Percentiles rank a stretch among this genome's conserved stretches.
These are phyloP conservation scores for Aporrectodea caliginosa DNA, from an alignment of 1,140 invertebrate genomes.

Conservation along the genomic window DNA sequence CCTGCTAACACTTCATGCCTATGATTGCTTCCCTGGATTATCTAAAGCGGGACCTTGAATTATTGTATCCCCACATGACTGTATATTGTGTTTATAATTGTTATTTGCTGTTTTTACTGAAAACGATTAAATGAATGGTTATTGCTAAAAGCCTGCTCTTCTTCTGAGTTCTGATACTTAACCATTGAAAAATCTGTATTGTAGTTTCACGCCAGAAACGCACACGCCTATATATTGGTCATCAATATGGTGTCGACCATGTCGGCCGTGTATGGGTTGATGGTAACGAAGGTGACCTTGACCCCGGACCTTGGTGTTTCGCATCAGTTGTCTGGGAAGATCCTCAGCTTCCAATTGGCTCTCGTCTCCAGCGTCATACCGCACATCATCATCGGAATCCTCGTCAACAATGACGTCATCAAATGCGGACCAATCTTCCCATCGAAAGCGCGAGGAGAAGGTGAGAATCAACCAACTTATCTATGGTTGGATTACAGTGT, in stretches of 20 bases:
- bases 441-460: not conserved
- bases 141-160: too few species aligned
- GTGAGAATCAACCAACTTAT: not conserved
- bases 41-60: too few species aligned
- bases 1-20: too few species aligned
- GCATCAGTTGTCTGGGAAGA: not conserved
- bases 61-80: too few species aligned
- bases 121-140: too few species aligned
- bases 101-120: too few species aligned
- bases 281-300: slow-evolving; percentile 2
- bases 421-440: not conserved
- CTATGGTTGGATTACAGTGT: too few species aligned
- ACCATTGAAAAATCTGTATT: too few species aligned
- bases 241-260: slow-evolving; percentile 4
- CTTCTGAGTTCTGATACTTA: too few species aligned
- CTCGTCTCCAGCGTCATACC: not conserved
- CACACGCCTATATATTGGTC: not conserved
- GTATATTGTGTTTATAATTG: too few species aligned
- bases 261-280: slow-evolving; percentile 8
- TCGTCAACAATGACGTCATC: slow-evolving; percentile 8
- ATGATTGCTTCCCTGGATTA: too few species aligned
- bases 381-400: not conserved
- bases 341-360: slow-evolving; percentile 6
- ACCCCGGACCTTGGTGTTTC: not conserved
- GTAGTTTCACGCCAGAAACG: not conserved